These are phyloP conservation scores for Rhinophrynus dorsalis DNA, from an alignment of 2,797 vertebrate genomes.

Conservation along the genomic window DNA sequence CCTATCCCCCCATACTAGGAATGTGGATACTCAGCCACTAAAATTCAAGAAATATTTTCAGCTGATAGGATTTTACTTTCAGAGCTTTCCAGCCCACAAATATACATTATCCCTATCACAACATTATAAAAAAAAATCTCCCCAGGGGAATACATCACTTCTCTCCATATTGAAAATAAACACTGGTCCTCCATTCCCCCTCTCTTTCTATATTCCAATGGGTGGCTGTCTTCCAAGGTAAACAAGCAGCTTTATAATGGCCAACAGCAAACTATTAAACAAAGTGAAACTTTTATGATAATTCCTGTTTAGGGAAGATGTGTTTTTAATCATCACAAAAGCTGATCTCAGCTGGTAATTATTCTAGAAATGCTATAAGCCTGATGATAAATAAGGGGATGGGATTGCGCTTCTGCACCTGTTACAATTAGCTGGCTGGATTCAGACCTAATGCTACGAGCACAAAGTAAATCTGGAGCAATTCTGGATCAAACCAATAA, in stretches of 20 bases:
- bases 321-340: constrained; percentile 46
- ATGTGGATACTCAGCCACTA: constrained; percentile 43
- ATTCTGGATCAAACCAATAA: too few relatives aligned
- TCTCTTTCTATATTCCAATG: not conserved
- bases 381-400: not conserved
- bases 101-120: constrained; percentile 5
- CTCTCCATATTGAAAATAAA: constrained; percentile 30
- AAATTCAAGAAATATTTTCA: constrained; percentile 41
- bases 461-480: too few relatives aligned
- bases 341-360: constrained; percentile 27
- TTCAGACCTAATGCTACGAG: not conserved
- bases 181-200: constrained; percentile 27
- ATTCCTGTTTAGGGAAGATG: constrained; percentile 48
- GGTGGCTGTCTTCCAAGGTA: constrained; percentile 43
- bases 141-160: not conserved
- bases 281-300: constrained; percentile 44
- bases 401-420: constrained; percentile 61
- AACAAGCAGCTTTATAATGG: constrained; percentile 48
- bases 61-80: constrained; percentile 30
- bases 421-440: constrained; percentile 13
- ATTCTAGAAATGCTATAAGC: not conserved
- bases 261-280: constrained; percentile 49
- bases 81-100: constrained; percentile 18
- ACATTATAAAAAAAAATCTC: not conserved
- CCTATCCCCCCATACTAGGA: constrained; percentile 64